Evolutionary conservation across 2,113 vertebrate species (phyloP).

Genomic region (Marcusenius ussheri): DNA sequence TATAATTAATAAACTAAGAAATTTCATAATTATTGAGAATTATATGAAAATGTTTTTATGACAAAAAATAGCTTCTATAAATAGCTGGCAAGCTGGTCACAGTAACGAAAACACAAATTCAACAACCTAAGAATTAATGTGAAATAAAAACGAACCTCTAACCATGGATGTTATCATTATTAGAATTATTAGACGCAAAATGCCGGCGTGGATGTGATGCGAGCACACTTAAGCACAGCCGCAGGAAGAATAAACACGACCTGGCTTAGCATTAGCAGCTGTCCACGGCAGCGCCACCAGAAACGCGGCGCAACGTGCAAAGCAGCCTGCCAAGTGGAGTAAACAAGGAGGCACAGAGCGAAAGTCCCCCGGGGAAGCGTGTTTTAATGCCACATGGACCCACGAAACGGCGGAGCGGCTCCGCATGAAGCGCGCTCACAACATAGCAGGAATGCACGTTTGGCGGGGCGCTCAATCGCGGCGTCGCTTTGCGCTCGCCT

Average conservation of each 20-base stretch:
- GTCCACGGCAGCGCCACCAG: slow-evolving; percentile 35
- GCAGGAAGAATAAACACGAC: neutral
- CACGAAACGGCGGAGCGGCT: neutral
- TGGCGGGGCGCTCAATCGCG: neutral
- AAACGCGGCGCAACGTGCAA: slow-evolving; percentile 37
- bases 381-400: neutral
- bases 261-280: slow-evolving; percentile 29
- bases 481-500: neutral
- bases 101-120: neutral
- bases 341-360: slow-evolving; percentile 20
- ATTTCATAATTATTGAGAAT: neutral
- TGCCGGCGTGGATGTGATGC: neutral
- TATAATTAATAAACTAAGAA: neutral
- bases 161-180: neutral
- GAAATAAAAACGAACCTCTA: neutral
- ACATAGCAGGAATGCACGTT: neutral
- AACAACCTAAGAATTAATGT: neutral
- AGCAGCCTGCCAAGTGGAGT: slow-evolving; percentile 23
- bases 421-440: neutral
- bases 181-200: neutral
- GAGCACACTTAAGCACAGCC: neutral
- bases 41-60: neutral
- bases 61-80: neutral
- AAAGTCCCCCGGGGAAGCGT: slow-evolving; percentile 2
- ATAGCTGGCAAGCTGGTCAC: neutral